These are phyloP conservation scores for Cassiopea andromeda DNA, from an alignment of 30 jellyfish, hydroid and myxozoan species.

Conservation along the genomic window DNA sequence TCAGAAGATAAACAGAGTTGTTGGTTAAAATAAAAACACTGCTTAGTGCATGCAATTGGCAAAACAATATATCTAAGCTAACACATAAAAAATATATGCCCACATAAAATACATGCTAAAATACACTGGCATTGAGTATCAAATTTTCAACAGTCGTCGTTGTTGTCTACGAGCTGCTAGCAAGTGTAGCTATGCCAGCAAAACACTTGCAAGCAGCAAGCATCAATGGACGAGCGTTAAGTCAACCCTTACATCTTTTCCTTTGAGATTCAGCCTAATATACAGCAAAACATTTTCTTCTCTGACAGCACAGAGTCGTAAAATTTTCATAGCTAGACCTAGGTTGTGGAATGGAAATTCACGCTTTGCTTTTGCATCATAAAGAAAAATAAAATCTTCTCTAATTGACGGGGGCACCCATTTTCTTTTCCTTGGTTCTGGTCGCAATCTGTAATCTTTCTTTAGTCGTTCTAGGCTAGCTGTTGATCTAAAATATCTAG, in stretches of 20 bases:
- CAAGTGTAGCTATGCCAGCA: too few relatives aligned
- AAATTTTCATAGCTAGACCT: constrained; percentile 47
- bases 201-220: not conserved
- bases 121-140: too few relatives aligned
- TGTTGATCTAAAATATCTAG: constrained; percentile 16
- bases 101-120: too few relatives aligned
- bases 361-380: constrained; percentile 18
- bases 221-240: not conserved
- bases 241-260: constrained; percentile 37
- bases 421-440: constrained; percentile 30
- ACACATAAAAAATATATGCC: too few relatives aligned
- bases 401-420: constrained; percentile 25
- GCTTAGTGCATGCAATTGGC: too few relatives aligned
- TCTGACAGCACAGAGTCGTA: constrained; percentile 52
- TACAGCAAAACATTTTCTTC: constrained; percentile 51
- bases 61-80: too few relatives aligned
- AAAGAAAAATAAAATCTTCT: constrained; percentile 53
- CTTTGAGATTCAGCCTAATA: constrained; percentile 36
- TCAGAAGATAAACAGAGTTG: too few relatives aligned
- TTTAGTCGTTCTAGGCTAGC: constrained; percentile 34
- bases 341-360: constrained; percentile 50
- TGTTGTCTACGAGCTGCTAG: too few relatives aligned
- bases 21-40: too few relatives aligned
- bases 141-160: too few relatives aligned
- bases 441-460: constrained; percentile 37